Evolutionary conservation across 2,797 vertebrate genomes (phyloP).

Genomic region (Pseudochromis fuscus): DNA sequence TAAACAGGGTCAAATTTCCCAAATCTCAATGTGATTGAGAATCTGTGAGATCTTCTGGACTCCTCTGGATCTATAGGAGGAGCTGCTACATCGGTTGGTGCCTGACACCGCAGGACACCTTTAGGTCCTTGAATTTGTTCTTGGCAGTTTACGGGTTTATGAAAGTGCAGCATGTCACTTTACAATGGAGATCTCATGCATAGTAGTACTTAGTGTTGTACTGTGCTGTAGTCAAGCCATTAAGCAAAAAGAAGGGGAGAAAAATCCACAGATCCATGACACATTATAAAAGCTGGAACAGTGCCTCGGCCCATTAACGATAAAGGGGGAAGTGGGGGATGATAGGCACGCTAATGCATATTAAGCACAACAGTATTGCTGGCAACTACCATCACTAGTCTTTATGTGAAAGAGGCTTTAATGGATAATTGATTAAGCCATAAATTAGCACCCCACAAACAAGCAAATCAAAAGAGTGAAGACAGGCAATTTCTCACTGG

Average conservation of each 20-base stretch:
- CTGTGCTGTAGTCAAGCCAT: constrained; percentile 42
- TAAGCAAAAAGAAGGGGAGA: constrained; percentile 52
- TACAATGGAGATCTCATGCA: constrained; percentile 32
- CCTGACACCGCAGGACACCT: too few species aligned
- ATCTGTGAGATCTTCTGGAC: too few species aligned
- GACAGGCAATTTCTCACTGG: constrained; percentile 64
- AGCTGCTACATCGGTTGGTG: too few species aligned
- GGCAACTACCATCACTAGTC: constrained; percentile 69
- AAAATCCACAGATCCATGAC: constrained; percentile 67
- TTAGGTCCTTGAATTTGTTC: constrained; percentile 13
- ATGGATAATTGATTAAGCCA: constrained; percentile 84
- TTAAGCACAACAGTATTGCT: constrained; percentile 74
- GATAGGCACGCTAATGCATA: constrained; percentile 76
- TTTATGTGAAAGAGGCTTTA: constrained; percentile 77
- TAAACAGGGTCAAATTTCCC: too few species aligned
- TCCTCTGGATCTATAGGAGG: too few species aligned
- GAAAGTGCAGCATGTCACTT: constrained; percentile 31
- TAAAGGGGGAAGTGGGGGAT: constrained; percentile 68
- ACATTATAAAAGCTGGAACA: constrained; percentile 73
- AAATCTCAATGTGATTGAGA: too few species aligned
- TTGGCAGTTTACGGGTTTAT: constrained; percentile 4
- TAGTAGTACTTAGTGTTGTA: constrained; percentile 39
- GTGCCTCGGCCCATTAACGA: constrained; percentile 70
- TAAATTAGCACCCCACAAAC: constrained; percentile 80
- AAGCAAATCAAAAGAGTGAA: constrained; percentile 78